phyloP scores from a whole-genome alignment of 1,140 invertebrate species.

The Eciton burchellii region DNA sequence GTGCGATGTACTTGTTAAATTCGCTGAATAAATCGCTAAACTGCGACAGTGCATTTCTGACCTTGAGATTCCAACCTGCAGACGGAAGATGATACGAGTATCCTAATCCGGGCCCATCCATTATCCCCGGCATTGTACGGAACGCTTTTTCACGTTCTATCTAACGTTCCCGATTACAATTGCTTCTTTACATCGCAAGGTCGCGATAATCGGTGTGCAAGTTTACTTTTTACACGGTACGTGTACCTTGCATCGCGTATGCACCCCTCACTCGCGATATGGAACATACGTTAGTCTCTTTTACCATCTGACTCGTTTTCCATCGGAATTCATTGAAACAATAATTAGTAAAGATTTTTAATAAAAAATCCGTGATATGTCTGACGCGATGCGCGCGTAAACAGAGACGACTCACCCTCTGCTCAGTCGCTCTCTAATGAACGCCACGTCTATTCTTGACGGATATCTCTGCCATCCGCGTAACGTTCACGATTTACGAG shows the following conservation, averaged over 20 bases:
- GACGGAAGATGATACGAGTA: conserved; percentile 95
- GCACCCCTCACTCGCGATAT: background rate
- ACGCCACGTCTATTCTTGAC: conserved; percentile 14
- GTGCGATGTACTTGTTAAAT: conserved; percentile 97
- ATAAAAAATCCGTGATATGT: background rate
- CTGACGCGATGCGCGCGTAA: conserved; percentile 12
- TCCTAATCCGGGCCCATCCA: conserved; percentile 89
- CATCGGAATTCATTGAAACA: background rate
- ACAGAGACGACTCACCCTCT: conserved; percentile 39
- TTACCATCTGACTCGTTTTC: background rate
- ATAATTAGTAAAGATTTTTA: background rate
- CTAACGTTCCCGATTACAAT: background rate
- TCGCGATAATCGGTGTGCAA: background rate
- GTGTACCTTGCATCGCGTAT: background rate
- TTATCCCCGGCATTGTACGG: conserved; percentile 53
- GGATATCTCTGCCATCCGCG: background rate
- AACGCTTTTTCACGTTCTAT: conserved; percentile 15
- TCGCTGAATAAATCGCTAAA: conserved; percentile 98
- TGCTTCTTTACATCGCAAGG: background rate
- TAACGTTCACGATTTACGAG: conserved; percentile 10
- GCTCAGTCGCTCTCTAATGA: conserved; percentile 15
- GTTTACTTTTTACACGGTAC: conserved; percentile 5
- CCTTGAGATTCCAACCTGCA: conserved; percentile 91
- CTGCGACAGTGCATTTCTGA: conserved; percentile 93
- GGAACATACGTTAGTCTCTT: background rate